Evolutionary conservation across 2,888 invertebrate species (phyloP).

Genomic region (Eilema caniola): DNA sequence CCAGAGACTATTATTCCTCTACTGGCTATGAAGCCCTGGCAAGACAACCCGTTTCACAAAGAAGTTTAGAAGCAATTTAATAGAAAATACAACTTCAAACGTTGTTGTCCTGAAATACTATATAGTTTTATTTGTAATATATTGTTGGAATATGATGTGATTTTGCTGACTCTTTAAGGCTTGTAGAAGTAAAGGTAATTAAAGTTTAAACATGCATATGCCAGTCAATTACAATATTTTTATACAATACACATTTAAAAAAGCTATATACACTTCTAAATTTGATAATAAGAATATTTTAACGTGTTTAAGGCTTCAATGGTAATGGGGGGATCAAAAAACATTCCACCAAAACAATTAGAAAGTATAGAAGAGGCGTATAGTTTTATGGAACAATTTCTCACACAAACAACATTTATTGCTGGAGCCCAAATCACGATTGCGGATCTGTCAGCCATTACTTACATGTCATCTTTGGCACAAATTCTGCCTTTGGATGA

Average conservation of each 20-base stretch:
- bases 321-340: constrained; percentile 62
- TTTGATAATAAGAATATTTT: background rate
- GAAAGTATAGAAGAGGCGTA: constrained; percentile 66
- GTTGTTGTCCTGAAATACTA: no score
- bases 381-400: constrained; percentile 76
- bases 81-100: no score
- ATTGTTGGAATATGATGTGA: background rate
- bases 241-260: background rate
- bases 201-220: background rate
- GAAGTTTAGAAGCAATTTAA: no score
- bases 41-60: no score
- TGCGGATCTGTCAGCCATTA: constrained; percentile 81
- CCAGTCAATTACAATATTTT: background rate
- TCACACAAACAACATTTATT: constrained; percentile 78
- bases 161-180: background rate
- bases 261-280: background rate
- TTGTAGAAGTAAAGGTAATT: no score
- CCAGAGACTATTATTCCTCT: no score
- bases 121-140: no score
- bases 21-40: no score
- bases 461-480: constrained; percentile 61
- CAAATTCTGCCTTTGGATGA: constrained; percentile 61
- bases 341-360: constrained; percentile 64
- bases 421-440: constrained; percentile 83
- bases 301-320: constrained; percentile 61